phyloP scores from a whole-genome alignment of 2,797 vertebrate species.

The Erithacus rubecula region DNA sequence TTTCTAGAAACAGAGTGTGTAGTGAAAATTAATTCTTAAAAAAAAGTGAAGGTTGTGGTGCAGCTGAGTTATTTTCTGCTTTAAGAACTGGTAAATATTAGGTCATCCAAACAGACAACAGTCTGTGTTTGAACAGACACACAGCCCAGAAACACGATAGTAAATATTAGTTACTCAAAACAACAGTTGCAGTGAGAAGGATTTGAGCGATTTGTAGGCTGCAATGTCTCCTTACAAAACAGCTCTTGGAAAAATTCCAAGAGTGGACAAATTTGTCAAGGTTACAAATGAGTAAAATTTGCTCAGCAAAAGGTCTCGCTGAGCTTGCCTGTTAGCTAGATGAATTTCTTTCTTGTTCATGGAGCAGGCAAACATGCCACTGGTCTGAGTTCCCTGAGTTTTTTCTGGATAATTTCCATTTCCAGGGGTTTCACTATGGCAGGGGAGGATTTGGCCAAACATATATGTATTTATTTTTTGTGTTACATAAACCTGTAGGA shows the following conservation, averaged over 20 bases:
- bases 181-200: not conserved
- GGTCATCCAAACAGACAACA: not conserved
- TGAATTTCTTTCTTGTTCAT: constrained; percentile 45
- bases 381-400: not conserved
- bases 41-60: not conserved
- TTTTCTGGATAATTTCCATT: constrained; percentile 36
- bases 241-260: not conserved
- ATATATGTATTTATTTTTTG: not conserved
- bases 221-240: not conserved
- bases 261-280: not conserved
- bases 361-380: not conserved
- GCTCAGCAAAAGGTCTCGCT: not conserved
- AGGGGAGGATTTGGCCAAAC: constrained; percentile 4
- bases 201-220: not conserved
- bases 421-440: constrained; percentile 4
- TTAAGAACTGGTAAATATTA: not conserved
- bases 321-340: not conserved
- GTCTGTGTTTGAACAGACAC: not conserved
- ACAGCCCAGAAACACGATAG: not conserved
- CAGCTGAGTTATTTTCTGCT: not conserved
- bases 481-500: constrained; percentile 25
- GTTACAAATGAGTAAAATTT: constrained; percentile 23
- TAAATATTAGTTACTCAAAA: not conserved
- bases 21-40: not conserved
- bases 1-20: not conserved